Conservation (phyloP, 2,797 vertebrate genomes). For the Ctenopoma kingsleyae region DNA sequence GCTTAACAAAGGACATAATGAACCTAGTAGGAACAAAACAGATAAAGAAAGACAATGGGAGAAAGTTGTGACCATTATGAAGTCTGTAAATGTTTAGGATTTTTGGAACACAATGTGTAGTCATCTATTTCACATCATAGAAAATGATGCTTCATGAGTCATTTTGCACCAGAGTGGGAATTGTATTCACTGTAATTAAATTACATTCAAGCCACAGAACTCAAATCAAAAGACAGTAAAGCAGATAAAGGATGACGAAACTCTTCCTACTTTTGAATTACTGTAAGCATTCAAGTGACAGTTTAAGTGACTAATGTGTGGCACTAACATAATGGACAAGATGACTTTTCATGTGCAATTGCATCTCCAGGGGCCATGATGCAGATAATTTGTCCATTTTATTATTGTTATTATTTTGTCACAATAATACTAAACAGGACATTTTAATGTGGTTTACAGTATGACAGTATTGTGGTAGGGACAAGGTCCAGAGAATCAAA, state of each 20-base stretch:
- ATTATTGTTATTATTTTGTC: slow-evolving; percentile 1
- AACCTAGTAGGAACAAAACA: background rate
- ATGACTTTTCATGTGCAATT: background rate
- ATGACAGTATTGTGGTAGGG: background rate
- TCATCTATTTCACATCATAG: no score
- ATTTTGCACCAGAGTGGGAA: background rate
- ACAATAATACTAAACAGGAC: background rate
- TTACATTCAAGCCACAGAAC: background rate
- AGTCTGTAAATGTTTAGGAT: background rate
- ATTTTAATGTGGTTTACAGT: background rate
- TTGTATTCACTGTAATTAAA: background rate
- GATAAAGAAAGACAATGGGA: background rate
- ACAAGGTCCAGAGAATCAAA: no score
- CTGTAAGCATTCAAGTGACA: background rate
- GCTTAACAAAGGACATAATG: background rate
- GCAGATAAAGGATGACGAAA: background rate
- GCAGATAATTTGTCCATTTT: background rate
- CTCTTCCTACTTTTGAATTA: background rate
- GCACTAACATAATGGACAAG: background rate
- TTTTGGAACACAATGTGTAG: background rate
- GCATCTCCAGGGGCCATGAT: background rate
- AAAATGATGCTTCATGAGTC: background rate
- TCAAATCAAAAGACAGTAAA: background rate
- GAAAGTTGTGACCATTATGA: background rate
- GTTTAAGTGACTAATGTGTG: background rate